Conservation (phyloP, 2,888 invertebrate species). For the Drosophila anomelani region DNA sequence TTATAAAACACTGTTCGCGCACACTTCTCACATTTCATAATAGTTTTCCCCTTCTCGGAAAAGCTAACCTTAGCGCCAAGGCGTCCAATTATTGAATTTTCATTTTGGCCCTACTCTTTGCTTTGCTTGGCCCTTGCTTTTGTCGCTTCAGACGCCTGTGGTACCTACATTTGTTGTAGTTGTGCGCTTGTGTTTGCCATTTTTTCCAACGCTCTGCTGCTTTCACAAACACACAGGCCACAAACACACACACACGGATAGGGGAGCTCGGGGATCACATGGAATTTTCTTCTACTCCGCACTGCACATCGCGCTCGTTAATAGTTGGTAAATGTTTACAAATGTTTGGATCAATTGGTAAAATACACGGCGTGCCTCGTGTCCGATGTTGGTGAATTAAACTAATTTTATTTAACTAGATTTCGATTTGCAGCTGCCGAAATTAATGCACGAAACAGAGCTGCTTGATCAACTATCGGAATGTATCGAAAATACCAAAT, state of each 20-base stretch:
- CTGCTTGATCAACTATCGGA: no score
- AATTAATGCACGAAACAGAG: no score
- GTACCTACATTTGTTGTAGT: conserved; percentile 75
- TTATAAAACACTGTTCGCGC: conserved; percentile 73
- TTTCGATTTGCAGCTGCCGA: conserved; percentile 32
- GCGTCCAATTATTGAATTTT: conserved; percentile 78
- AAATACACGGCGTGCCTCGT: conserved; percentile 43
- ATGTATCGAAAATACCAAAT: not conserved
- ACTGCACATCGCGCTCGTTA: conserved; percentile 49
- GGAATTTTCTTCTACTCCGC: conserved; percentile 41
- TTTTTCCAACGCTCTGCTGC: conserved; percentile 68
- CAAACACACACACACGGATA: not conserved
- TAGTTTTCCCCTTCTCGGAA: conserved; percentile 37
- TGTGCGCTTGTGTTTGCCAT: conserved; percentile 77
- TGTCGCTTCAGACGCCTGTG: conserved; percentile 42
- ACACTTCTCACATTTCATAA: conserved; percentile 73
- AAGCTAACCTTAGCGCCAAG: conserved; percentile 64
- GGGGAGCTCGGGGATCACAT: conserved; percentile 63
- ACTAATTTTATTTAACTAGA: conserved; percentile 50
- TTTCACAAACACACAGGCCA: conserved; percentile 62
- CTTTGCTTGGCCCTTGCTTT: conserved; percentile 22
- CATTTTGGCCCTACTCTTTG: conserved; percentile 39
- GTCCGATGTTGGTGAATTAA: conserved; percentile 49
- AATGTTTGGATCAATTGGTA: conserved; percentile 47
- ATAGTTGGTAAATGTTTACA: conserved; percentile 35